Evolutionary conservation across 2,888 invertebrate species (phyloP), one percentile per base, ranked within the genome.

Genomic region (Synanthedon tipuliformis): DNA sequence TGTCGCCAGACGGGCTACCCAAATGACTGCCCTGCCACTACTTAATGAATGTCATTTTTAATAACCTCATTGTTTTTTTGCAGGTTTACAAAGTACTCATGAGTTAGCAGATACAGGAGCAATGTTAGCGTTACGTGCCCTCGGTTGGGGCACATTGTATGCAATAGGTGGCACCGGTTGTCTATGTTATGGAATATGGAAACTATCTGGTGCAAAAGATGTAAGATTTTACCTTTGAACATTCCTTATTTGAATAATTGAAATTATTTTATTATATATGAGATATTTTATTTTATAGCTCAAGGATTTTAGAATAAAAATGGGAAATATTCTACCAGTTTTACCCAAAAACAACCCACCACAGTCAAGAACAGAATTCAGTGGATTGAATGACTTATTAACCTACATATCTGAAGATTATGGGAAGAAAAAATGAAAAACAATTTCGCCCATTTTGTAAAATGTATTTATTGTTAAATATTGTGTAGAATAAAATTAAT

Each of bases 71-170:
- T 34, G 7, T 34, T 15, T 27, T n/a, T 50, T 62, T 63, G 40
- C 55, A 88, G 88, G 92, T 51, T 73, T 94, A 63, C 78, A 89
- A 34, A 88, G 90, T 49, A 82, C 89, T 52, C 78, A 87, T 52
- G 90, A 92, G 65, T 71, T 93, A 56, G 88, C 91, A 51, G 95
- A 95, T 75, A 92, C 92, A 55, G 97, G 96, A 13, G 91, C 92
- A 3, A 87, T 90, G 4, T 82, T 97, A 55, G 97, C 97, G 1
- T 60, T 94, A 52, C 89, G 95, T 70, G 98, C 98, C 0, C 85
- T 98, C 0, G 94, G 93, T 7, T 94, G 95, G 93, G 97, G 96
- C 3, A 93, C 95, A 0, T 60, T 96, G 0, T 96, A 94, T 79
- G 95, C 97, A 0, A 82, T 96, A n/a, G 86, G 93, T 41, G 97